phyloP scores from a whole-genome alignment of 1,140 invertebrate species.

The Zelostemma sp. region DNA sequence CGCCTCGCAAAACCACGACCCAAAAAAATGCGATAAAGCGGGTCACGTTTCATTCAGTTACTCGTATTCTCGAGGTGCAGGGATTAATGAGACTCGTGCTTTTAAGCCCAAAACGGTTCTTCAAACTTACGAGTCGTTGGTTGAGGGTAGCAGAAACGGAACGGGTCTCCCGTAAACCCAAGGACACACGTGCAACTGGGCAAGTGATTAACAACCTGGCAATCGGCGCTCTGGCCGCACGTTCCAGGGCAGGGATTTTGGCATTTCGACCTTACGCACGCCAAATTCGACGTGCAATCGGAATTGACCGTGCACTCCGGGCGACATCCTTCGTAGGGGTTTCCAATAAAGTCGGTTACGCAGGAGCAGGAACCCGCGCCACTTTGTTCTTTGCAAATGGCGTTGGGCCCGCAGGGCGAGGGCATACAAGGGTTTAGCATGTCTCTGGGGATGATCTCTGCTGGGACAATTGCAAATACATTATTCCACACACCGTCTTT shows the following conservation, averaged over 20 bases:
- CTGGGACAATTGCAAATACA: slow-evolving; percentile 19
- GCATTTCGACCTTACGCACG: slow-evolving; percentile 71
- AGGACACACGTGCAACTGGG: slow-evolving; percentile 69
- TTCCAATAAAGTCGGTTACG: slow-evolving; percentile 67
- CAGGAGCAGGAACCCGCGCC: slow-evolving; percentile 67
- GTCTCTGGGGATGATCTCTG: slow-evolving; percentile 29
- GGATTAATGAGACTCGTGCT: slow-evolving; percentile 32
- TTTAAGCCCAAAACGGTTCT: slow-evolving; percentile 12
- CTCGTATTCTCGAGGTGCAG: slow-evolving; percentile 15
- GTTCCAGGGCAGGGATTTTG: slow-evolving; percentile 71
- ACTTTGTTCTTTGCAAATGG: slow-evolving; percentile 62
- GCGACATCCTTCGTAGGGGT: slow-evolving; percentile 68
- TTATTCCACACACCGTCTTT: slow-evolving; percentile 1
- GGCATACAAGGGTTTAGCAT: slow-evolving; percentile 62
- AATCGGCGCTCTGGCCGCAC: slow-evolving; percentile 72
- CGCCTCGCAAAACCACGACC: too few species aligned
- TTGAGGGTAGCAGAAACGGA: slow-evolving; percentile 59
- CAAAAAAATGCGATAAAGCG: too few species aligned
- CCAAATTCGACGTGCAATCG: slow-evolving; percentile 67
- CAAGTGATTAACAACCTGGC: slow-evolving; percentile 68
- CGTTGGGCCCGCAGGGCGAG: slow-evolving; percentile 67
- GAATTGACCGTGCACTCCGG: slow-evolving; percentile 69
- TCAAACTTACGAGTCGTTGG: slow-evolving; percentile 50
- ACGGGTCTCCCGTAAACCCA: slow-evolving; percentile 71
- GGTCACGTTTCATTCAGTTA: slow-evolving; percentile 9